Percentiles rank a stretch among this genome's conserved stretches.
These are phyloP conservation scores for Zaprionus obscuricornis DNA, from an alignment of 2,888 invertebrate species.

Conservation along the genomic window DNA sequence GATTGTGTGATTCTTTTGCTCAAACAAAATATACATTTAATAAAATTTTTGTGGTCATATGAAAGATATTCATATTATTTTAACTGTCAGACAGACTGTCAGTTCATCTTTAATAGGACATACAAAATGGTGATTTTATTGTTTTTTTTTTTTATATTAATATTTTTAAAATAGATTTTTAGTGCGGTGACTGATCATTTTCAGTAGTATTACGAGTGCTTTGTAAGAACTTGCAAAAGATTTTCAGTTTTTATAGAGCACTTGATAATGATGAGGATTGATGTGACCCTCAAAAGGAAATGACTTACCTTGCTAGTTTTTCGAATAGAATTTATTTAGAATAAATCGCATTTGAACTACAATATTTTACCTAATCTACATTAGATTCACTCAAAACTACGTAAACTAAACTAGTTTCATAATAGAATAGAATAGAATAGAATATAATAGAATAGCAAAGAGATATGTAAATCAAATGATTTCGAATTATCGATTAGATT, in stretches of 20 bases:
- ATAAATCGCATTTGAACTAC: constrained; percentile 23
- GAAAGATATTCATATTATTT: too few species aligned
- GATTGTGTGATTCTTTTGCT: constrained; percentile 16
- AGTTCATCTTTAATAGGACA: too few species aligned
- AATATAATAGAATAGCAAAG: constrained; percentile 21
- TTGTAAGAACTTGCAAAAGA: constrained; percentile 14
- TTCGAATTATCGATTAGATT: not conserved
- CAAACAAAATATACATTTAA: constrained; percentile 8
- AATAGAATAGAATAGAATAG: too few species aligned
- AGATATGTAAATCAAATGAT: constrained; percentile 16
- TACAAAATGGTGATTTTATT: not conserved
- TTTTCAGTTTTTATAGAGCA: constrained; percentile 12
- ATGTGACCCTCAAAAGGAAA: constrained; percentile 8
- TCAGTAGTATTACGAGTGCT: constrained; percentile 18
- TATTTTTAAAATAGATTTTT: not conserved
- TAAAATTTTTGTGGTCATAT: constrained; percentile 14
- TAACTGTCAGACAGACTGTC: too few species aligned
- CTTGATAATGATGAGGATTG: constrained; percentile 2
- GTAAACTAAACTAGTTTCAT: constrained; percentile 27
- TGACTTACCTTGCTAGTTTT: constrained; percentile 44
- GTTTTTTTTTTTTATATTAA: not conserved
- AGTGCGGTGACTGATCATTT: constrained; percentile 27
- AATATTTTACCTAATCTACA: constrained; percentile 41
- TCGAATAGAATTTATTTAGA: not conserved
- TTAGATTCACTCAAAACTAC: constrained; percentile 51